A percentile compares a stretch with the other conserved stretches of the same genome.
These are phyloP conservation scores for Drosophila aldrichi DNA, from an alignment of 2,888 invertebrate genomes.

Conservation along the genomic window DNA sequence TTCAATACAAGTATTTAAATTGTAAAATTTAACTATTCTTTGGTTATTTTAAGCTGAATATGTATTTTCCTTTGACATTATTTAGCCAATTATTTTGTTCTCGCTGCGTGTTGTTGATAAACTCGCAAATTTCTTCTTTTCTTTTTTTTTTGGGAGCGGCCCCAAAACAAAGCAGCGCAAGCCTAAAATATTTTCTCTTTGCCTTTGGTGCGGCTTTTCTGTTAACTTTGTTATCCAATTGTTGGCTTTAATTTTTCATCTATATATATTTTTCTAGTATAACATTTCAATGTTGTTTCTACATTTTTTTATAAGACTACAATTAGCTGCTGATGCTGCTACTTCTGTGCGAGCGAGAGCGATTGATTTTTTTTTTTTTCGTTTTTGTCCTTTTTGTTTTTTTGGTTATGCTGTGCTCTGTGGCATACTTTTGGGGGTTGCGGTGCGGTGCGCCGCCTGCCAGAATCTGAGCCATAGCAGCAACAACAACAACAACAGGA, in stretches of 20 bases:
- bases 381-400: slow-evolving; percentile 29
- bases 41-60: too few relatives aligned
- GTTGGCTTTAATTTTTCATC: slow-evolving; percentile 21
- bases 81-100: slow-evolving; percentile 27
- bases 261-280: not conserved
- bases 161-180: slow-evolving; percentile 43
- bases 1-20: not conserved
- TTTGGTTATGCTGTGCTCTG: slow-evolving; percentile 44
- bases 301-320: slow-evolving; percentile 33
- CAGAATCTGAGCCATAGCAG: slow-evolving; percentile 43
- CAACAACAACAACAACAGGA: slow-evolving; percentile 17
- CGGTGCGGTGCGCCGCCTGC: slow-evolving; percentile 47
- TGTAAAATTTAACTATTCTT: not conserved
- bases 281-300: slow-evolving; percentile 10
- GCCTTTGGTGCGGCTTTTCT: slow-evolving; percentile 33
- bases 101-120: slow-evolving; percentile 63
- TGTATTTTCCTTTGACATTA: slow-evolving; percentile 4
- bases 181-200: slow-evolving; percentile 61
- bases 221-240: slow-evolving; percentile 34
- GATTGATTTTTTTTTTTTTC: slow-evolving; percentile 46
- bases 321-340: slow-evolving; percentile 55
- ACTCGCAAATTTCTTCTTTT: slow-evolving; percentile 35
- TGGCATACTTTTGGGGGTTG: slow-evolving; percentile 71
- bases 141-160: slow-evolving; percentile 70
- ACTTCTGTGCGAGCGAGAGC: slow-evolving; percentile 29